Evolutionary conservation across 2,888 invertebrate species (phyloP), one percentile per base, ranked within the genome.

Genomic region (Yponomeuta cagnagella): DNA sequence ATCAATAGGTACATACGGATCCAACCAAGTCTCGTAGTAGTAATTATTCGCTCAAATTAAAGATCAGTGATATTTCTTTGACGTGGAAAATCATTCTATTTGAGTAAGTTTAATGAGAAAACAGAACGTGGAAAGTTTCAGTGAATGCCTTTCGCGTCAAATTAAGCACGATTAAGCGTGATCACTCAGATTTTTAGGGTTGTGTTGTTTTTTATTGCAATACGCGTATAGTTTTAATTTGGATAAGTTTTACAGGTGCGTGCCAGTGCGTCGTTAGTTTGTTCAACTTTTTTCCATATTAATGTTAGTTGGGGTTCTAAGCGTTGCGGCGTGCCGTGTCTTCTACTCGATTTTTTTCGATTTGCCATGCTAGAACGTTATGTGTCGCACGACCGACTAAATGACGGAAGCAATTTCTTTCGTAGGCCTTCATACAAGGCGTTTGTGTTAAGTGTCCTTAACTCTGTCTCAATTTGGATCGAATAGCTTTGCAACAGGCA

Each of bases 171-270:
- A 71, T 69, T 71, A 71, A 64, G 69, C 63, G 71, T 12, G 64
- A 68, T 68, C 63, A 68, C 63, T 66, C 69, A n/a, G 65, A 66
- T 90, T 85, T 88, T 90, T 90, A 90, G 89, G 88, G 90, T 90
- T 58, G 52, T 12, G 2, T 15, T 15, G 52, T 58, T 58, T 58
- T 58, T 89, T 90, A 90, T 89, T 85, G 87, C 88, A 82, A 70
- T 70, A 63, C 70, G 48, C 68, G 82, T 81, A 82, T 90, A 91
- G 90, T 92, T 91, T 92, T 92, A 92, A 92, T 92, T 92, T 87
- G 83, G 80, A 84, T 85, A 84, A 89, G 87, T 90, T 90, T 88
- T 70, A 37, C 75, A 73, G 82, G 86, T 91, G 90, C 92, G 91
- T 91, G 92, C 83, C 85, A 76, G 76, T 75, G 73, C 76, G 85